Evolutionary conservation across 2,797 vertebrate genomes (phyloP).

Genomic region (Sebastiscus albofasciatus): DNA sequence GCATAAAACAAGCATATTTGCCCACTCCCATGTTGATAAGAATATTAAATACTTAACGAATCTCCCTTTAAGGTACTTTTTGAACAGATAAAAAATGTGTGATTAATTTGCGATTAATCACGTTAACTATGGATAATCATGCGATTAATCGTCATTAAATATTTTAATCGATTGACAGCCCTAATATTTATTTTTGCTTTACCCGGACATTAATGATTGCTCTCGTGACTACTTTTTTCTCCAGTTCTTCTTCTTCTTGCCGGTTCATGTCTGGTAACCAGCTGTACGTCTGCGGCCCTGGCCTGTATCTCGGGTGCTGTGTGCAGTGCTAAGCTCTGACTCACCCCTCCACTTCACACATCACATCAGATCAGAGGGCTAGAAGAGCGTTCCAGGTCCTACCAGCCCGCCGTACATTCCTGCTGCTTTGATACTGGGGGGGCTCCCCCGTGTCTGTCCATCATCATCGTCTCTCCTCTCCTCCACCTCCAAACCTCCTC

Average conservation of each 20-base stretch:
- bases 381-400: constrained; percentile 74
- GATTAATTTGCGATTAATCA: not conserved
- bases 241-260: not conserved
- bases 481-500: constrained; percentile 64
- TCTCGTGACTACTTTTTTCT: not conserved
- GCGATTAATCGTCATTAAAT: not conserved
- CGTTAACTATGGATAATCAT: not conserved
- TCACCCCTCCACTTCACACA: constrained; percentile 76
- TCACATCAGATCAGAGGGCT: constrained; percentile 78
- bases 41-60: not conserved
- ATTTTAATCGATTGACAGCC: not conserved
- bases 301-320: constrained; percentile 59
- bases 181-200: not conserved
- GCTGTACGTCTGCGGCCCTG: constrained; percentile 60
- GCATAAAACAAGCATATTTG: no score
- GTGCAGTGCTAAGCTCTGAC: constrained; percentile 61
- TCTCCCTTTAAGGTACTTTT: not conserved
- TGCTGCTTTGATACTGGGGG: constrained; percentile 82
- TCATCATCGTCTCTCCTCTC: constrained; percentile 82
- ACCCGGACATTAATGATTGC: not conserved
- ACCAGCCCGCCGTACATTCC: constrained; percentile 82
- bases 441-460: constrained; percentile 83
- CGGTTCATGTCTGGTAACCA: constrained; percentile 58
- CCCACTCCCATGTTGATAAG: not conserved
- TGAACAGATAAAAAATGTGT: not conserved